phyloP scores from a whole-genome alignment of 2,113 vertebrate species.

The Perognathus longimembris region DNA sequence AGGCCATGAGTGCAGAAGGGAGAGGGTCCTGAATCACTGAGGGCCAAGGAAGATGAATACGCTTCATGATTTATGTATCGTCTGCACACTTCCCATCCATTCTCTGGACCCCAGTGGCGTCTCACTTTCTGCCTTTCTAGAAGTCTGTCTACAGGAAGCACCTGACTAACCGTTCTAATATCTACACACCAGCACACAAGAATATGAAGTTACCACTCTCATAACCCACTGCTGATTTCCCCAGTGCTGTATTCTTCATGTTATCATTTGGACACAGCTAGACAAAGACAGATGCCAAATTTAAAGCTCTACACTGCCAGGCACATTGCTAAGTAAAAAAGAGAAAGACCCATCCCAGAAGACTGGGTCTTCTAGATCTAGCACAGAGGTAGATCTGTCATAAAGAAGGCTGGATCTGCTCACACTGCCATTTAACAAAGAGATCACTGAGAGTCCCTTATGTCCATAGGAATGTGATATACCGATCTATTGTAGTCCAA shows the following conservation, averaged over 20 bases:
- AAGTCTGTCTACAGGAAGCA: slow-evolving; percentile 40
- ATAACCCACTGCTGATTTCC: slow-evolving; percentile 34
- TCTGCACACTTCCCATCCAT: neutral
- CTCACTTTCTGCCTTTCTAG: neutral
- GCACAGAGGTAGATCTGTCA: neutral
- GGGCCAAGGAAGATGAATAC: neutral
- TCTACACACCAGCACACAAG: neutral
- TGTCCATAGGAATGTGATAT: neutral
- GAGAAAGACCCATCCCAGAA: neutral
- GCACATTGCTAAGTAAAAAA: slow-evolving; percentile 21
- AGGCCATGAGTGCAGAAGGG: slow-evolving; percentile 60
- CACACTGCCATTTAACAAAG: neutral
- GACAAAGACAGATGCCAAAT: slow-evolving; percentile 39
- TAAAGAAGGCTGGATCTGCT: neutral
- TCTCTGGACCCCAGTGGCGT: neutral
- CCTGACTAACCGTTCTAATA: slow-evolving; percentile 30
- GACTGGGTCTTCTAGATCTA: neutral
- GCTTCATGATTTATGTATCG: slow-evolving; percentile 43
- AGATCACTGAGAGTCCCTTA: neutral
- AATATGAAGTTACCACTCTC: neutral
- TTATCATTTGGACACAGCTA: slow-evolving; percentile 32
- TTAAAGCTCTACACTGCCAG: slow-evolving; percentile 43
- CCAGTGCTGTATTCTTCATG: slow-evolving; percentile 20
- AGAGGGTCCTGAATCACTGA: neutral
- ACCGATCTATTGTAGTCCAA: neutral